Percentiles rank a stretch among this genome's conserved stretches.
Conservation (phyloP, 2,797 vertebrate genomes). For the Petrocephalus schoutedeni region DNA sequence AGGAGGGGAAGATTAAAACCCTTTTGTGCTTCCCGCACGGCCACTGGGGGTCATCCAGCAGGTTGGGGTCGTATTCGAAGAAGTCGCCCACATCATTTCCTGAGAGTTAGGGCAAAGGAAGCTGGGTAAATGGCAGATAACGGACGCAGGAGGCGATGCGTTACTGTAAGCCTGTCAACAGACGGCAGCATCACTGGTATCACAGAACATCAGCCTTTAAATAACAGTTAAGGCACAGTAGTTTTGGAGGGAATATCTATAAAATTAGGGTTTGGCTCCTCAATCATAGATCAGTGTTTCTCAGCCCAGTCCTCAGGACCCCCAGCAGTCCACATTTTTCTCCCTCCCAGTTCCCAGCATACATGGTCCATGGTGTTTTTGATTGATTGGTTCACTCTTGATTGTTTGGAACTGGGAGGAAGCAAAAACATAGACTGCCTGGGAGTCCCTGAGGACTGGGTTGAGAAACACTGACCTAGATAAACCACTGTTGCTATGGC, state of each 20-base stretch:
- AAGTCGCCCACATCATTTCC: conserved; percentile 88
- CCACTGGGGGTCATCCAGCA: conserved; percentile 98
- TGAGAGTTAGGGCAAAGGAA: conserved; percentile 41
- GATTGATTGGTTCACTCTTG: neutral
- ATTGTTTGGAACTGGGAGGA: neutral
- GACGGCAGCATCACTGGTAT: neutral
- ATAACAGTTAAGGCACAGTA: neutral
- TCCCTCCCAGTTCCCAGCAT: neutral
- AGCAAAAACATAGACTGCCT: neutral
- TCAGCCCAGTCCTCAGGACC: neutral
- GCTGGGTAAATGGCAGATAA: neutral
- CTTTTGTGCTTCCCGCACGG: conserved; percentile 97
- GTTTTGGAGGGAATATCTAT: neutral
- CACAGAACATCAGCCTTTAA: neutral
- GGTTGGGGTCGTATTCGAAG: conserved; percentile 90
- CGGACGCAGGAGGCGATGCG: neutral
- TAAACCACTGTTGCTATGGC: neutral
- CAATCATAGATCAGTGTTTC: neutral
- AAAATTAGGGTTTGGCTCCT: neutral
- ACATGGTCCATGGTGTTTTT: neutral
- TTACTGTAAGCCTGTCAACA: neutral
- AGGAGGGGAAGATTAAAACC: conserved; percentile 96
- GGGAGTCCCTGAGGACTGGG: neutral
- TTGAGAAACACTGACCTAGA: neutral
- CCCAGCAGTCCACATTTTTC: neutral